Evolutionary conservation across 1,140 invertebrate genomes (phyloP), one percentile per base, ranked within the genome.

Genomic region (Whitmania pigra): DNA sequence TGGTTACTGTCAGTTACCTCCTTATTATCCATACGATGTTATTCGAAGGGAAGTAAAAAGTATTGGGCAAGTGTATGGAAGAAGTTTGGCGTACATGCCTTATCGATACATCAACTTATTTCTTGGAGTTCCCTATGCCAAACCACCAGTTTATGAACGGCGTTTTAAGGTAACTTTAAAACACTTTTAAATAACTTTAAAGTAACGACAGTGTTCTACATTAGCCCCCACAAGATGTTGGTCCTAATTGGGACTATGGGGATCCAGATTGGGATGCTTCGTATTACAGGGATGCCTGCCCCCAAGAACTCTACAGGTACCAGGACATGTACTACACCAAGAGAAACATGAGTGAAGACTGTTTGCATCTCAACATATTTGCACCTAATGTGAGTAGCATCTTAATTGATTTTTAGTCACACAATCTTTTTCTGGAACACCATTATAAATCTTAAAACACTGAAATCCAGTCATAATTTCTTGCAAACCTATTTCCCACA

Each of bases 281-380:
- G 0, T 73, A 60, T 53, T 74, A 72, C 43, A 36, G 74, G n/a
- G 71, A 72, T 68, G 74, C 74, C 27, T 74, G 74, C 69, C 74
- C 74, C 9, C 71, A 74, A 36, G 74, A 74, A 36, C 49, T 73
- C 11, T 72, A 27, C 40, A 25, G 40, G 7, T 63, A 67, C 11
- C 53, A 66, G 25, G 71, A 74, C n/a, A 53, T 60, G 54, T 74
- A 69, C 27, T 66, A 69, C 53, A 29, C 67, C 5, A 22, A 22
- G 31, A 36, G 71, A 31, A 74, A 74, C 74, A 74, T 70, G 53
- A 69, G 49, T 53, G 74, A 74, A 55, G 71, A 74, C 67, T 74
- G 74, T 53, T 67, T 74, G 9, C 74, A 74, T 69, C 55, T 74
- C 15, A 74, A 74, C 55, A 73, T 74, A 29, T 74, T 74, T 71